Percentiles rank a stretch among this genome's conserved stretches.
These are phyloP conservation scores for Pristionchus entomophagus DNA, from an alignment of 2,888 invertebrate genomes.

Conservation along the genomic window DNA sequence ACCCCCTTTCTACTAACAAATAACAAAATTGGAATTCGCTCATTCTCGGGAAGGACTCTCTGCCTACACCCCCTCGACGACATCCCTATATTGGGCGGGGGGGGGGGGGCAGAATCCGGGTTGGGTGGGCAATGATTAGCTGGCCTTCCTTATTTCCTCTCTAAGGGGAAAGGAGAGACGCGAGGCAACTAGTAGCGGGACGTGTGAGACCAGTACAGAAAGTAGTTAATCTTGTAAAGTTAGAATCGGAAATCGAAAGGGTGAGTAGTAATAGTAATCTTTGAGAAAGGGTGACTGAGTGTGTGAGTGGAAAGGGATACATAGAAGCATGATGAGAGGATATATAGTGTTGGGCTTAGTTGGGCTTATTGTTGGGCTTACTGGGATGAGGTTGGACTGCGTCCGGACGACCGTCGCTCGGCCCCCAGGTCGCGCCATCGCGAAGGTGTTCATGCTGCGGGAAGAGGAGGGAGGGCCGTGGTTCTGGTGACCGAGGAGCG, in stretches of 20 bases:
- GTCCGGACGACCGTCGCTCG: neutral
- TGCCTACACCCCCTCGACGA: neutral
- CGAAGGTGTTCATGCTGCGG: constrained; percentile 48
- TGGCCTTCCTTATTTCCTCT: neutral
- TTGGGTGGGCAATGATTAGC: constrained; percentile 7
- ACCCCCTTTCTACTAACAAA: neutral
- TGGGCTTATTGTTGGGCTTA: neutral
- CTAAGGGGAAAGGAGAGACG: neutral
- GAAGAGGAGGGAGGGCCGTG: constrained; percentile 28
- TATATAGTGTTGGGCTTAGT: too few relatives aligned
- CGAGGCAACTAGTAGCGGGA: constrained; percentile 5
- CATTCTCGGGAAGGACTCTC: constrained; percentile 23
- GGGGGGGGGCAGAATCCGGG: too few relatives aligned
- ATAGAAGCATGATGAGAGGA: neutral
- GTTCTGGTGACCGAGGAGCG: constrained; percentile 41
- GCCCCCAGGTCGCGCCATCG: neutral
- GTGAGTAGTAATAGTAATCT: neutral
- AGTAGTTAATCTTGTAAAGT: neutral
- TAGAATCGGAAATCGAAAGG: constrained; percentile 8
- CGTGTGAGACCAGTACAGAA: constrained; percentile 7
- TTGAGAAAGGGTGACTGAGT: neutral
- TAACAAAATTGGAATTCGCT: constrained; percentile 38
- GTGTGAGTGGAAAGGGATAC: neutral
- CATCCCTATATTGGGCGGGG: neutral
- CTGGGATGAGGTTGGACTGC: constrained; percentile 20